Conservation (phyloP, 2,888 invertebrate species). For the Lamellibrachia columna region DNA sequence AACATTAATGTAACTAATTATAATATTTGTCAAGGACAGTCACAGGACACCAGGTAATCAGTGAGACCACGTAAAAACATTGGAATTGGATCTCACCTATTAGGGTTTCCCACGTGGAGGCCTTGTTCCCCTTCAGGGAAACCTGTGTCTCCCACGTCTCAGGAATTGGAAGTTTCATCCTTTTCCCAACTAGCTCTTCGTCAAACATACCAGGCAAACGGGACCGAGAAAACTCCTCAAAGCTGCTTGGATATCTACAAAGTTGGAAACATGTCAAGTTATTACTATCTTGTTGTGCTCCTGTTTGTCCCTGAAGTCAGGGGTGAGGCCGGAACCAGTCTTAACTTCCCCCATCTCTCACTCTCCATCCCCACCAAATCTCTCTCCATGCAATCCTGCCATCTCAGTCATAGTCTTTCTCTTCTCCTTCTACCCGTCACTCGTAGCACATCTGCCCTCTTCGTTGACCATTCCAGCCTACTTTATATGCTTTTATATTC, state of each 20-base stretch:
- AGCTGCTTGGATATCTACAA: conserved; percentile 64
- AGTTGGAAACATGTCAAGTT: neutral
- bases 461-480: too few species aligned
- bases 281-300: neutral
- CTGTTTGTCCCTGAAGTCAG: too few species aligned
- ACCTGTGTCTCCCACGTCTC: conserved; percentile 69
- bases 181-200: conserved; percentile 62
- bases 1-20: too few species aligned
- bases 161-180: conserved; percentile 68
- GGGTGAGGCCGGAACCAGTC: too few species aligned
- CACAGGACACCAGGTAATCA: neutral
- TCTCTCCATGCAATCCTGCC: too few species aligned
- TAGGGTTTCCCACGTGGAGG: conserved; percentile 66
- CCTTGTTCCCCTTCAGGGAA: conserved; percentile 67
- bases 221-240: conserved; percentile 62
- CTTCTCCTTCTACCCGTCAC: too few species aligned
- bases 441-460: too few species aligned
- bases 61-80: neutral
- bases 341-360: too few species aligned
- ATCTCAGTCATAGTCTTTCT: too few species aligned
- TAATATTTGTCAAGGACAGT: too few species aligned
- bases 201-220: conserved; percentile 66
- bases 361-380: too few species aligned
- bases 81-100: conserved; percentile 55
- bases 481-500: too few species aligned